Evolutionary conservation across 2,797 vertebrate species (phyloP), one percentile per base, ranked within the genome.

Genomic region (Danionella dracula): DNA sequence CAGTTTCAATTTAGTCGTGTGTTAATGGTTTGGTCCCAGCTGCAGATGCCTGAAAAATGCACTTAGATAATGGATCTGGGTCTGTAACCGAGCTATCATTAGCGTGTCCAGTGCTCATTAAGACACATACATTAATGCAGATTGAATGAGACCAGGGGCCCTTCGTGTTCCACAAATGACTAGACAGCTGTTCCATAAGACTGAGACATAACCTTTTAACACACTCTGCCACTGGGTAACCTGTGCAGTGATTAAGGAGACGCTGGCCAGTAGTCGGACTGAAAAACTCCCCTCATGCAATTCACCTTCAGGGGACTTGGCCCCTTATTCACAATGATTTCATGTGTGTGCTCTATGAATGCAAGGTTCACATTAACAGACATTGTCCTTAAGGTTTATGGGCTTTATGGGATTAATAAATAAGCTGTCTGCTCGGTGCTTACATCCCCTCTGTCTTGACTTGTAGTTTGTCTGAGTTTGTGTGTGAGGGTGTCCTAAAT

Each of bases 31-130:
- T 50, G 46, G 62, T 70, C 68, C 51, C 68, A 72, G 73, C 66
- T 77, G 70, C 58, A 72, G 46, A 69, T 42, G 63, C 53, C 58
- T 70, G 66, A 72, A 74, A 74, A 67, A 67, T 41, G 48, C 66
- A 68, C 56, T 70, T 67, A 66, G 70, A 68, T 74, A 74, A 79
- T 79, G 74, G 72, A 74, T 65, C 73, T 65, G 48, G 65, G 62
- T 59, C 34, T 58, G 57, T 75, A 72, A 74, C 69, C 66, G 61
- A 70, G 65, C 66, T 55, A 72, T 74, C 69, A 74, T 76, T 76
- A 76, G 70, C 63, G 62, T 64, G 64, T 71, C 71, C 68, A 58
- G 48, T 23, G 37, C 64, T 68, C 70, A 72, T 76, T 71, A 72
- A 66, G 59, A 69, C 41, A 55, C 48, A 70, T 23, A 66, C 70